Percentiles rank a stretch among this genome's conserved stretches.
Evolutionary conservation across 2,113 vertebrate genomes (phyloP).

Genomic region (Centropristis striata): DNA sequence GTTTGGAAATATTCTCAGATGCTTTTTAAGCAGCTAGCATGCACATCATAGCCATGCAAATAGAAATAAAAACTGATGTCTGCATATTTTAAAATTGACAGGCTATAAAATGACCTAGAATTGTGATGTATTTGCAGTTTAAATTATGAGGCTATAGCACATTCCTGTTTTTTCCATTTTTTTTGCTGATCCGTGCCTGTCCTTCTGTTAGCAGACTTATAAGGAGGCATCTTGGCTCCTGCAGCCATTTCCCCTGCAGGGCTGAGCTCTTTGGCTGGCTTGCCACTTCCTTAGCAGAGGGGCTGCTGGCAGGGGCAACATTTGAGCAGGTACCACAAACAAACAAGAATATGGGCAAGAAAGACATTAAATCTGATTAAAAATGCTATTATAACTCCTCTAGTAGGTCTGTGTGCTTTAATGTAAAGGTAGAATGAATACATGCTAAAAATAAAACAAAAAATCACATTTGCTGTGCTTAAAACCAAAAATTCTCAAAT

Average conservation of each 20-base stretch:
- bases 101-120: too few relatives aligned
- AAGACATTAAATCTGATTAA: not conserved
- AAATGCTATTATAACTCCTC: not conserved
- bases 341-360: conserved; percentile 7
- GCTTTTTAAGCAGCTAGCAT: not conserved
- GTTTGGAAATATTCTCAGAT: not conserved
- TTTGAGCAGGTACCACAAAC: conserved; percentile 68
- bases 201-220: conserved; percentile 57
- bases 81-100: not conserved
- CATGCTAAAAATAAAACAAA: not conserved
- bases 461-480: not conserved
- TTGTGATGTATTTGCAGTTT: not conserved
- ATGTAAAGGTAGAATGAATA: not conserved
- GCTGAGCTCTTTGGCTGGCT: conserved; percentile 78
- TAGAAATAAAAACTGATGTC: not conserved
- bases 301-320: conserved; percentile 79
- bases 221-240: conserved; percentile 71
- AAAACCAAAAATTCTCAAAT: not conserved
- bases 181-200: conserved; percentile 45
- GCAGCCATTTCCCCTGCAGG: conserved; percentile 69
- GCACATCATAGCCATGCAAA: not conserved
- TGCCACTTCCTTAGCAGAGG: conserved; percentile 79
- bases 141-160: not conserved
- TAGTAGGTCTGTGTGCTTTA: not conserved
- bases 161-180: not conserved